These are phyloP conservation scores for Esox niger DNA, from an alignment of 2,113 vertebrate genomes.

Conservation along the genomic window DNA sequence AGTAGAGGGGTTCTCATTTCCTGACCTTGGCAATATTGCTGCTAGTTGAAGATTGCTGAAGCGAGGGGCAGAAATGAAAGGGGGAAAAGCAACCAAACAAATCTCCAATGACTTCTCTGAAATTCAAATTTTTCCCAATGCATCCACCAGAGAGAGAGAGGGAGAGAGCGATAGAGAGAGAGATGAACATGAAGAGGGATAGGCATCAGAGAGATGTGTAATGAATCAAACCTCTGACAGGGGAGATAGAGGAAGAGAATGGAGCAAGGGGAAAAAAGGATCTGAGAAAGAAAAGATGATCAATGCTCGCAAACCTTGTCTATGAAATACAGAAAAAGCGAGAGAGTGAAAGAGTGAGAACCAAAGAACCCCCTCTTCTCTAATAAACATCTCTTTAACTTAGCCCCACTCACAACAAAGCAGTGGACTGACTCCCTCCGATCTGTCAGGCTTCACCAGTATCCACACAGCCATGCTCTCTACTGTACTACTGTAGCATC, in stretches of 20 bases:
- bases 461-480: conserved; percentile 36
- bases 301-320: too few relatives aligned
- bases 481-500: conserved; percentile 61
- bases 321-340: too few relatives aligned
- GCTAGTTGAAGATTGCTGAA: background rate
- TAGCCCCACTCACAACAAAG: conserved; percentile 53
- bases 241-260: background rate
- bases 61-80: conserved; percentile 6
- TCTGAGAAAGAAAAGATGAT: background rate
- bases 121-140: conserved; percentile 56
- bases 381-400: conserved; percentile 52
- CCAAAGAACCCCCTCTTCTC: background rate
- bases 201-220: background rate
- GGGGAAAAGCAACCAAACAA: conserved; percentile 34
- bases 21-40: conserved; percentile 23
- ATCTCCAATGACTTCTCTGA: conserved; percentile 59
- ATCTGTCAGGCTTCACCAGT: conserved; percentile 9
- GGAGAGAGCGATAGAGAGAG: conserved; percentile 26
- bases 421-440: background rate
- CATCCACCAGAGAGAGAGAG: conserved; percentile 27
- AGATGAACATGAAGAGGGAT: conserved; percentile 16
- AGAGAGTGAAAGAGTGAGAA: background rate
- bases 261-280: background rate
- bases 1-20: background rate
- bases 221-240: background rate